A percentile compares a stretch with the other conserved stretches of the same genome.
Conservation (phyloP, 2,888 invertebrate genomes). For the Argyresthia goedartella region DNA sequence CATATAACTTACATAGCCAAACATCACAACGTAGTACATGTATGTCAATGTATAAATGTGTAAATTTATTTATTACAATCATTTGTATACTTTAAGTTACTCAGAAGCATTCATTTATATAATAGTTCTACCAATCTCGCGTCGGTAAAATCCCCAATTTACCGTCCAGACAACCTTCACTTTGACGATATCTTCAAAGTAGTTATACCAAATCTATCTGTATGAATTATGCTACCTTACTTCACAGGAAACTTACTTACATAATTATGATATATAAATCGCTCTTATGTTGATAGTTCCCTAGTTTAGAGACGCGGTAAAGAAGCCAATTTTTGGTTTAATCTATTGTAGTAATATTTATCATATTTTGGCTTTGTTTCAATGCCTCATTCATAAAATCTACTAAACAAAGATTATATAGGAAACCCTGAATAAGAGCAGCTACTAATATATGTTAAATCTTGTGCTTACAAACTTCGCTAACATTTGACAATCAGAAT, state of each 20-base stretch:
- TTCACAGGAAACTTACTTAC: slow-evolving; percentile 34
- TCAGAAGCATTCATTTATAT: slow-evolving; percentile 14
- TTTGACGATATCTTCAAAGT: too few species aligned
- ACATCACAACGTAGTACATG: slow-evolving; percentile 50
- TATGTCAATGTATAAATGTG: slow-evolving; percentile 26
- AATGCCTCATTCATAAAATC: slow-evolving; percentile 28
- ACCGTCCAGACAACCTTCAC: too few species aligned
- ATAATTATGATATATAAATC: slow-evolving; percentile 54
- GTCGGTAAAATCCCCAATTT: not conserved
- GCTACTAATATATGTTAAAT: slow-evolving; percentile 1
- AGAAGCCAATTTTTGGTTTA: slow-evolving; percentile 63
- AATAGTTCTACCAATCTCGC: slow-evolving; percentile 4
- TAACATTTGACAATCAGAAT: not conserved
- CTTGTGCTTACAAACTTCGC: slow-evolving; percentile 1
- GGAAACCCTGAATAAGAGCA: slow-evolving; percentile 9
- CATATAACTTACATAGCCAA: slow-evolving; percentile 53
- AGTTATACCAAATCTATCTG: too few species aligned
- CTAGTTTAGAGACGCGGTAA: slow-evolving; percentile 43
- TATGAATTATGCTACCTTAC: slow-evolving; percentile 26
- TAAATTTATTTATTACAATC: slow-evolving; percentile 7
- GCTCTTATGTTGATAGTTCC: slow-evolving; percentile 31
- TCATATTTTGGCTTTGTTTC: slow-evolving; percentile 21
- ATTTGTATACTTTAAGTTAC: slow-evolving; percentile 10
- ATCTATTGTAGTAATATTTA: slow-evolving; percentile 21
- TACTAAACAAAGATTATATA: slow-evolving; percentile 20